Base-by-base conservation (phyloP, 2,888 invertebrate species). In the Meloe dianella region DNA sequence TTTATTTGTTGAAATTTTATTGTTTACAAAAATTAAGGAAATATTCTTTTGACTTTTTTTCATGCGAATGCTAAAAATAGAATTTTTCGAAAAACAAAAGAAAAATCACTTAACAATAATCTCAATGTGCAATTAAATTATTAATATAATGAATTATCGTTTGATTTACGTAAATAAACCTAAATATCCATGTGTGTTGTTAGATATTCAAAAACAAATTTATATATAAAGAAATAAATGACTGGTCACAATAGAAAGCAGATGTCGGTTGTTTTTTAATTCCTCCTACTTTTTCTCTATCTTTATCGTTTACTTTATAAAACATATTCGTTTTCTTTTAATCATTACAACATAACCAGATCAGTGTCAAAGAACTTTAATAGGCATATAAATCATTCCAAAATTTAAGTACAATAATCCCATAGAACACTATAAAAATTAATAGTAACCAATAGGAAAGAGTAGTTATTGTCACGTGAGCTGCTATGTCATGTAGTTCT, bases 191-290 rank as follows among this genome's bases (percentile, higher is more conserved):
- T 54, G 7, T 54, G 27, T 54, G 27, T 27, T 24, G 41, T 17
- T 14, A 35, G 35, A 5, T 41, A 6, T 41, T 41, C 17, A 12
- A 51, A 22, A 12, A 22, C 3, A 24, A 51, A n/a, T n/a, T n/a
- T n/a, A n/a, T n/a, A n/a, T n/a, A n/a, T 27, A 10, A 27, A 54
- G 14, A 51, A 47, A 12, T 8, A 51, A 22, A 51, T 27, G 12
- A 27, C 27, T n/a, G 54, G 54, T 54, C 54, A 54, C 54, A 54
- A 27, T 54, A 54, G 54, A 54, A 54, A 54, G 54, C 54, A 54
- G 54, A 54, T 54, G 54, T 27, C 27, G 7, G 24, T 54, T 54
- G 24, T 54, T 54, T 54, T 54, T 27, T 54, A 54, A 54, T 54
- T 54, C 54, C 54, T 54, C 54, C 54, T 27, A 54, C 54, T 54